A percentile compares a stretch with the other conserved stretches of the same genome.
These are phyloP conservation scores for Heliornis fulica DNA, from an alignment of 2,113 vertebrate genomes.

Conservation along the genomic window DNA sequence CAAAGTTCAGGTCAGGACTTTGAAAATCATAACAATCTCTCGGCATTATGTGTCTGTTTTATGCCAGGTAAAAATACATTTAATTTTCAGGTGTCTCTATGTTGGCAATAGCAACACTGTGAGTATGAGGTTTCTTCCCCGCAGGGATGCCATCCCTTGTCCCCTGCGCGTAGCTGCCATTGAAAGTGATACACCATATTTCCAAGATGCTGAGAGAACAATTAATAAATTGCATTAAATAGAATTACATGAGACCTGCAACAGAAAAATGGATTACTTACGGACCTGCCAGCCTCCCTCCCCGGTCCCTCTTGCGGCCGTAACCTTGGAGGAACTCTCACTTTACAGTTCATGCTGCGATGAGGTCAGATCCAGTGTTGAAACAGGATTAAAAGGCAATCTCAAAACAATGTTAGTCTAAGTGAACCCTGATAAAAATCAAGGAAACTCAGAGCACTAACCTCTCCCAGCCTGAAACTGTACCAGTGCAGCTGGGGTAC, in stretches of 20 bases:
- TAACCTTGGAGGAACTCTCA: conserved; percentile 50
- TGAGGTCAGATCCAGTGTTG: conserved; percentile 24
- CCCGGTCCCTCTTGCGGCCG: not conserved
- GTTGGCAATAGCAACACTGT: accelerated
- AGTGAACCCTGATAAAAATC: conserved; percentile 37
- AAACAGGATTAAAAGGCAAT: conserved; percentile 25
- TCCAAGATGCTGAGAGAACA: not conserved
- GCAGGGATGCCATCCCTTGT: not conserved
- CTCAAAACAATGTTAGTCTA: not conserved
- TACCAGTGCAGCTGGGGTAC: not conserved
- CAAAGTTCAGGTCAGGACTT: not conserved
- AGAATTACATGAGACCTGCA: not conserved
- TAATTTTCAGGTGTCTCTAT: accelerated
- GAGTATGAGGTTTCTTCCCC: not conserved
- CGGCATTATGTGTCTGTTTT: accelerated
- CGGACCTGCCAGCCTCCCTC: not conserved
- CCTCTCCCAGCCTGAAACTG: not conserved
- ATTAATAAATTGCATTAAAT: not conserved
- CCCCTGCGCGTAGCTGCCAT: not conserved
- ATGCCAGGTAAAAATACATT: not conserved
- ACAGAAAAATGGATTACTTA: not conserved
- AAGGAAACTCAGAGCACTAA: conserved; percentile 11
- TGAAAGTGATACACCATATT: not conserved
- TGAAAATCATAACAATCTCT: accelerated
- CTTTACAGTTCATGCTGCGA: conserved; percentile 3